These are phyloP conservation scores for Axis porcinus DNA, from an alignment of 2,113 vertebrate genomes.

Conservation along the genomic window DNA sequence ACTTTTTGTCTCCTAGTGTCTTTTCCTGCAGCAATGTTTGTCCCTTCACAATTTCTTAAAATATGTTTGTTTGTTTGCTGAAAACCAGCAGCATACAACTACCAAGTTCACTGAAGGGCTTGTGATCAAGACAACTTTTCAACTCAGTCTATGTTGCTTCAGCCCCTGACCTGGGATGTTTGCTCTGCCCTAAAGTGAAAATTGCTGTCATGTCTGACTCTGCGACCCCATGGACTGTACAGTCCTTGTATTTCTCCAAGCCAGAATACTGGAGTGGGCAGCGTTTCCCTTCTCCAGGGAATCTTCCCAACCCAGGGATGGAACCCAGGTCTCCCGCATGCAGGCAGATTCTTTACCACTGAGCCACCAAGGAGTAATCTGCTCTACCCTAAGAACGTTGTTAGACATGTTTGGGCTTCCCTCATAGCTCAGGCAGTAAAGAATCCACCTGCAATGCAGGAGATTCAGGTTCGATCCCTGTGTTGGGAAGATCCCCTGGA, in stretches of 20 bases:
- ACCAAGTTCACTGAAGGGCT: background rate
- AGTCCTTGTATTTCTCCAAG: background rate
- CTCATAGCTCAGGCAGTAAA: background rate
- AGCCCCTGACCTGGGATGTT: background rate
- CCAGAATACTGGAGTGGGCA: background rate
- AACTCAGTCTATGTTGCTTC: background rate
- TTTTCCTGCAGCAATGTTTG: background rate
- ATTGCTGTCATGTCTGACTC: background rate
- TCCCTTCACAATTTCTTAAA: background rate
- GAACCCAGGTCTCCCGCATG: background rate
- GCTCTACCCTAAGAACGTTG: background rate
- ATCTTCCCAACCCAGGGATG: background rate
- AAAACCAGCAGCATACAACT: background rate
- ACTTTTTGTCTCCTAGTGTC: background rate
- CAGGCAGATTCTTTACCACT: background rate
- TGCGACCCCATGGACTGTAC: background rate
- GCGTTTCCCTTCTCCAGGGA: background rate
- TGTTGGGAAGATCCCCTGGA: background rate
- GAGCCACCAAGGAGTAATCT: background rate
- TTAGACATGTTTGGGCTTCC: background rate
- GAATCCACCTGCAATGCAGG: background rate
- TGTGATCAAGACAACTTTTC: background rate
- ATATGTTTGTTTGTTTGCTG: background rate
- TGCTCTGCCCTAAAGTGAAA: background rate
- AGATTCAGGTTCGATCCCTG: background rate